Evolutionary conservation across 2,797 vertebrate genomes (phyloP).

Genomic region (Coranthus polyacanthus): DNA sequence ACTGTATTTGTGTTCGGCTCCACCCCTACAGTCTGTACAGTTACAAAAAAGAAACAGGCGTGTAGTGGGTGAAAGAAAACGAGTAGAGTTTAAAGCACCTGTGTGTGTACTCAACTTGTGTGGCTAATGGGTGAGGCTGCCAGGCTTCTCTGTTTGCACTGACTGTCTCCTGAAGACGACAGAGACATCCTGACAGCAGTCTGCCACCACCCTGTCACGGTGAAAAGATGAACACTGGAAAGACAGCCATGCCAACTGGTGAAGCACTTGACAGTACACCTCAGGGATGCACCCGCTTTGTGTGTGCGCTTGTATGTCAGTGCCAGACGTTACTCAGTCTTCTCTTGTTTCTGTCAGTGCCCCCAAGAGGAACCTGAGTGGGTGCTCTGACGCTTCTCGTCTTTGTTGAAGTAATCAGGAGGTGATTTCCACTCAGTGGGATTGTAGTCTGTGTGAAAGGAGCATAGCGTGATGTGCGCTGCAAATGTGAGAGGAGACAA

Average conservation of each 20-base stretch:
- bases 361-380: conserved; percentile 41
- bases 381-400: conserved; percentile 8
- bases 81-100: conserved; percentile 6
- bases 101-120: conserved; percentile 38
- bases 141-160: conserved; percentile 43
- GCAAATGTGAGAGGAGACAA: conserved; percentile 47
- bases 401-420: conserved; percentile 45
- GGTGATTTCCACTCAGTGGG: conserved; percentile 39
- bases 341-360: conserved; percentile 42
- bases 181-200: conserved; percentile 55
- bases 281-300: conserved; percentile 9
- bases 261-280: conserved; percentile 33
- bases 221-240: conserved; percentile 41
- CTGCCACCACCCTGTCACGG: conserved; percentile 52
- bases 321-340: conserved; percentile 31
- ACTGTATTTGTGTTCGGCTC: no score
- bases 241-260: conserved; percentile 28
- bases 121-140: conserved; percentile 49
- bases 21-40: neutral
- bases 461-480: conserved; percentile 13
- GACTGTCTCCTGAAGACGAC: conserved; percentile 36
- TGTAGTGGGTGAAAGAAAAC: neutral
- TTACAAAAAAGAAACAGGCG: neutral
- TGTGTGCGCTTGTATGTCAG: neutral
- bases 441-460: conserved; percentile 16